Base-by-base conservation (phyloP, 2,888 invertebrate species). In the Diloba caeruleocephala region DNA sequence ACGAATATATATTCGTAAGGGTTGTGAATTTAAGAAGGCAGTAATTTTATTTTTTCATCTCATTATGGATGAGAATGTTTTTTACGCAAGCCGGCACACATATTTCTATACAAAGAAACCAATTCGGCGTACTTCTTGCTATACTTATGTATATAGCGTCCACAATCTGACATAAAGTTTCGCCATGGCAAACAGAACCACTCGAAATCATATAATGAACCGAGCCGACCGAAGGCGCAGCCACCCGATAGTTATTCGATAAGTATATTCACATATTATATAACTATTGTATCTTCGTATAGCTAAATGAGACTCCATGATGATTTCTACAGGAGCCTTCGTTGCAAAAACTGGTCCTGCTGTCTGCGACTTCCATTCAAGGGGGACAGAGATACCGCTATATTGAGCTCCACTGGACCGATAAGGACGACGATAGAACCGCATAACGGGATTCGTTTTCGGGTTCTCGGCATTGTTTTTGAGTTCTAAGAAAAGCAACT, bases 321-420 rank as follows among this genome's bases (percentile, higher is more conserved):
- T 74, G 55, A 67, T 70, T 71, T 71, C 71, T 63, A 63, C 58
- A 62, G 74, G 62, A 71, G 71, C 49, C 45, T 62, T 59, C 58
- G 65, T 71, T 74, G 83, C 82, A 90, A 91, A 91, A 91, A 91
- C 90, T 89, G 86, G 91, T 90, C 88, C 76, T 82, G 78, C 78
- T 81, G 77, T 84, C 81, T 81, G 85, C 85, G 83, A 89, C 88
- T 84, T 79, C 89, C 91, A 91, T 91, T 90, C 82, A 91, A 82
- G 90, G 72, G 87, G 71, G 71, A 90, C 72, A 75, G 84, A 78
- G 90, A 88, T 56, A 52, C 52, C 64, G 21, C 46, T 46, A 79
- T 70, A 55, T 42, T 51, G 53, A 59, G 42, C 44, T 44, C 29
- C 38, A 25, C 29, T 44, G 1, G 69, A 46, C 32, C 43, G 81